Percentiles rank a stretch among this genome's conserved stretches.
phyloP scores from a whole-genome alignment of 2,113 vertebrate genomes.

The Varanus komodoensis region DNA sequence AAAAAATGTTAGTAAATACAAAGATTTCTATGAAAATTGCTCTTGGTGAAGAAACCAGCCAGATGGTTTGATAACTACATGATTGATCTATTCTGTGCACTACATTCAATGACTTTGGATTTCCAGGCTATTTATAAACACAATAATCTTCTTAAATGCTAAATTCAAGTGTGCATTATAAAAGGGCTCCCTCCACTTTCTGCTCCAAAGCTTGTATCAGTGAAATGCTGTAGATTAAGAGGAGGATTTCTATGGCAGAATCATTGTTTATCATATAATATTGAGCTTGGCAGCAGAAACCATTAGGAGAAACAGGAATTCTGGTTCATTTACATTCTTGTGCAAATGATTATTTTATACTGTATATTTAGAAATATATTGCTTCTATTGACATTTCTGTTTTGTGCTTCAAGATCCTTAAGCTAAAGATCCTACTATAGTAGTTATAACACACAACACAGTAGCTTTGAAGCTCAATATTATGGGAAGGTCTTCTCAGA shows the following conservation, averaged over 20 bases:
- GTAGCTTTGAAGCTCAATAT: conserved; percentile 49
- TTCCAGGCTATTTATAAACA: conserved; percentile 80
- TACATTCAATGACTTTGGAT: conserved; percentile 73
- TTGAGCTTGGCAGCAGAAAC: conserved; percentile 50
- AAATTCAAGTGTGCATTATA: conserved; percentile 71
- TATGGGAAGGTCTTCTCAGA: conserved; percentile 47
- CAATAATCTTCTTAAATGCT: conserved; percentile 82
- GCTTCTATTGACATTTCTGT: conserved; percentile 41
- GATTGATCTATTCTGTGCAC: conserved; percentile 67
- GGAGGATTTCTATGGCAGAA: conserved; percentile 58
- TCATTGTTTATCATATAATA: conserved; percentile 51
- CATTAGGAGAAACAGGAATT: conserved; percentile 19
- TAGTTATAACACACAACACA: conserved; percentile 21
- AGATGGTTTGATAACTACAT: conserved; percentile 69
- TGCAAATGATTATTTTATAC: conserved; percentile 17
- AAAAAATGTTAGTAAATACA: background rate
- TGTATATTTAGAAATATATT: background rate
- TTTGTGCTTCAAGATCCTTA: background rate
- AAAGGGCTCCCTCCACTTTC: conserved; percentile 41
- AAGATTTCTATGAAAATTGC: background rate
- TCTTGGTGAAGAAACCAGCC: conserved; percentile 44
- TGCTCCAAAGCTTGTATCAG: conserved; percentile 59
- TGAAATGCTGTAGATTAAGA: conserved; percentile 64
- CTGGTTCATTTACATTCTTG: conserved; percentile 48
- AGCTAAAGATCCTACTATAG: conserved; percentile 13